Evolutionary conservation across 2,113 vertebrate species (phyloP).

Genomic region (Amphilophus citrinellus): DNA sequence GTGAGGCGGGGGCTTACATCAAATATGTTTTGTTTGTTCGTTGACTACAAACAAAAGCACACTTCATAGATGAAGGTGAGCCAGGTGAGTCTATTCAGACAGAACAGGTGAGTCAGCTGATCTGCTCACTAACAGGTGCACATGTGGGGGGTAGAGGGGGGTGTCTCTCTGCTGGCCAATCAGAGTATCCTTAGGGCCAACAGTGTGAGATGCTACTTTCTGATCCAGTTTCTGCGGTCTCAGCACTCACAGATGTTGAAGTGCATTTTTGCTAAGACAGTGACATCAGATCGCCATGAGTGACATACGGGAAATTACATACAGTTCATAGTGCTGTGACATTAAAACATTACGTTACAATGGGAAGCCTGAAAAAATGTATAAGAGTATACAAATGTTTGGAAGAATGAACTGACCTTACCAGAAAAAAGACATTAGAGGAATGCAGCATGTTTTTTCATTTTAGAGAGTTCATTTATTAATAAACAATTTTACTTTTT

Average conservation of each 20-base stretch:
- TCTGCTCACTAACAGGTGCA: neutral
- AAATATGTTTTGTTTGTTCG: neutral
- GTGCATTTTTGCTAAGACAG: neutral
- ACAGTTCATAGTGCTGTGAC: neutral
- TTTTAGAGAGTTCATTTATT: neutral
- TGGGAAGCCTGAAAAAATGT: neutral
- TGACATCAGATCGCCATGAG: neutral
- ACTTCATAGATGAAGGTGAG: neutral
- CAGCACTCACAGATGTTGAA: neutral
- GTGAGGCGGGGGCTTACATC: neutral
- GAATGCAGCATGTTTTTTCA: neutral
- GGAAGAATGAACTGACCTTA: neutral
- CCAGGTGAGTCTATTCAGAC: neutral
- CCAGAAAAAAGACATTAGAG: neutral
- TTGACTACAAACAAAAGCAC: neutral
- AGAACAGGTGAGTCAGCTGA: neutral
- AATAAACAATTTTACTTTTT: neutral
- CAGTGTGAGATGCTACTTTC: neutral
- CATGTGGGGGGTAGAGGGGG: accelerated
- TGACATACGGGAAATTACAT: neutral
- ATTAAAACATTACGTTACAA: neutral
- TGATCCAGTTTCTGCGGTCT: neutral
- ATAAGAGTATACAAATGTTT: neutral
- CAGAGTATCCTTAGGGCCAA: neutral
- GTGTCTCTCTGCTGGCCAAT: neutral